Evolutionary conservation across 2,797 vertebrate genomes (phyloP).

Genomic region (Melanotaenia trifasciata): DNA sequence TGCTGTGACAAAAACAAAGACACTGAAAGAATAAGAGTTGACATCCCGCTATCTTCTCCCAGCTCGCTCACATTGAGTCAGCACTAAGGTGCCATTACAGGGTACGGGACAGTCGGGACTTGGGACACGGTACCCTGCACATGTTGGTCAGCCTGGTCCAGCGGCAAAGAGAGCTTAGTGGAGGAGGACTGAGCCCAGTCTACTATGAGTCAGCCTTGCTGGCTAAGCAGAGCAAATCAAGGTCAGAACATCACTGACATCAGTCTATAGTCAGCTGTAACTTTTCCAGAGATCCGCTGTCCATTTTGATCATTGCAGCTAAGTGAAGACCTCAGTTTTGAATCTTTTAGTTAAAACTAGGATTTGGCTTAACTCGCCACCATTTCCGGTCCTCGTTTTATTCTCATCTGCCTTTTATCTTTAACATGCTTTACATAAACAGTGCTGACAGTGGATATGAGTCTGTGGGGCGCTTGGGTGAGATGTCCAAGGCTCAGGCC

Average conservation of each 20-base stretch:
- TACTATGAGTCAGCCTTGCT: slow-evolving; percentile 82
- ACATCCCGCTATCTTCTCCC: neutral
- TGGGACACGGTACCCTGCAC: slow-evolving; percentile 78
- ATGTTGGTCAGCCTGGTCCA: slow-evolving; percentile 72
- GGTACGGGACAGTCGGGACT: slow-evolving; percentile 79
- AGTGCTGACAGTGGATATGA: slow-evolving; percentile 54
- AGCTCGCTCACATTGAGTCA: slow-evolving; percentile 79
- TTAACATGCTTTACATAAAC: neutral
- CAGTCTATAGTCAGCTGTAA: neutral
- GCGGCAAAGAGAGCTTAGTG: slow-evolving; percentile 64
- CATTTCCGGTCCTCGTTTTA: neutral
- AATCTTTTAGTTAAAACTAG: neutral
- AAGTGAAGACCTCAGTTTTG: neutral
- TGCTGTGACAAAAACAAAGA: neutral
- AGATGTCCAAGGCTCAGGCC: slow-evolving; percentile 75
- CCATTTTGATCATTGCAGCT: neutral
- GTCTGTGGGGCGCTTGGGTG: slow-evolving; percentile 78
- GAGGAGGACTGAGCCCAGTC: slow-evolving; percentile 65
- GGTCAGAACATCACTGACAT: slow-evolving; percentile 22
- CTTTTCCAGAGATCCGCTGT: neutral
- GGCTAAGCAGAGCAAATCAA: slow-evolving; percentile 61
- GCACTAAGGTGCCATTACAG: slow-evolving; percentile 80
- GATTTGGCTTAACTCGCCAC: neutral
- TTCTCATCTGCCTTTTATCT: neutral
- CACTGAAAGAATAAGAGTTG: neutral